Evolutionary conservation across 1,140 invertebrate genomes (phyloP), one percentile per base, ranked within the genome.

Genomic region (Sitophilus oryzae): DNA sequence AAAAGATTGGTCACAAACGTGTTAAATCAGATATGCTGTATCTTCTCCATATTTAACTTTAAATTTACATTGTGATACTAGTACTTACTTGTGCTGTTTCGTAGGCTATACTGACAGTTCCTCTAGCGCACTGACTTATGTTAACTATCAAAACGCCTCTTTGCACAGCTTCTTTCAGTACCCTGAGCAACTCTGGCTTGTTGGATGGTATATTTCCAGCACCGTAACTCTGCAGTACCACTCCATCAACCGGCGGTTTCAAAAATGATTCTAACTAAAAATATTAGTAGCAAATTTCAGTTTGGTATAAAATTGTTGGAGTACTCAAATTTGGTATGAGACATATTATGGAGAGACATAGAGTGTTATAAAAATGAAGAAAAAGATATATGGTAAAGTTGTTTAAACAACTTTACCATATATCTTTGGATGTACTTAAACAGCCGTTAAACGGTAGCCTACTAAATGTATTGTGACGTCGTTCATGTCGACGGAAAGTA

Each of bases 201-300:
- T 90, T 88, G 0, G 81, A 83, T 0, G 95, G 94, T 15, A 95
- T 82, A 67, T 98, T 98, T 0, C 96, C 96, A 0, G 87, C 79
- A 5, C 95, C 95, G 64, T 94, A 98, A 0, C 88, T 91, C 72
- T 96, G 90, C 10, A 99, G 71, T 0, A 98, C 86, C 2, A 96
- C 85, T 8, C 67, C 66, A 45, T 68, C 79, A 40, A 92, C 88
- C 0, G 92, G 90, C 2, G 89, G 82, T 57, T 86, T 82, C 18
- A 96, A 74, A 66, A 94, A 91, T 0, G 88, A 83, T 51, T 77
- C 77, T 4, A 87, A 74, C 82, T 84, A 58, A 54, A 58, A 56
- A 23, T 30, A 30, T 6, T 30, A 30, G 25, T n/a, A n/a, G n/a
- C n/a, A n/a, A n/a, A n/a, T 30, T 30, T 30, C 11, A 30, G 25